Conservation (phyloP, 2,888 invertebrate species). For the Drosophila acutilabella region DNA sequence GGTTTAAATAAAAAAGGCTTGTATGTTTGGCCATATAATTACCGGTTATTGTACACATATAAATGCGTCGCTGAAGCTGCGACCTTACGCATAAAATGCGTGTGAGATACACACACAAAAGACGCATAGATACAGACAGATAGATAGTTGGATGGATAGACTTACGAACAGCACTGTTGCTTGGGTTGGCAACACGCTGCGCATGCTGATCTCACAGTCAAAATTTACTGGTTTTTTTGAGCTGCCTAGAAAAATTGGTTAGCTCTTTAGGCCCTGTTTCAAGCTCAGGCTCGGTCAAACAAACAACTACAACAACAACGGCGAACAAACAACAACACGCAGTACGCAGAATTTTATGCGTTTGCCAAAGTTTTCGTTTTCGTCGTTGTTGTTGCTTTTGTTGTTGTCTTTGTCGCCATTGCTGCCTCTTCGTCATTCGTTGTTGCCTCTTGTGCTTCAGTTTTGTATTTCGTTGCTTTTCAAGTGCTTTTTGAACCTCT, state of each 20-base stretch:
- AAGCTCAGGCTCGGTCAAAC: constrained; percentile 57
- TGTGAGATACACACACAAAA: constrained; percentile 54
- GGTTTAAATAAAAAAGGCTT: neutral
- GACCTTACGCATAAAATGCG: constrained; percentile 78
- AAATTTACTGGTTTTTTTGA: constrained; percentile 62
- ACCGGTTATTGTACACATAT: constrained; percentile 62
- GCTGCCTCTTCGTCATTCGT: constrained; percentile 53
- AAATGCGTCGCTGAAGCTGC: constrained; percentile 67
- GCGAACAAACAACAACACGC: constrained; percentile 25
- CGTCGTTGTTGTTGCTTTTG: constrained; percentile 31
- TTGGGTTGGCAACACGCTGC: constrained; percentile 57
- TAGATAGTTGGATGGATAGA: constrained; percentile 5
- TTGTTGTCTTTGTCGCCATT: constrained; percentile 30
- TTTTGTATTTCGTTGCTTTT: constrained; percentile 46
- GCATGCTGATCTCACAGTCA: constrained; percentile 71
- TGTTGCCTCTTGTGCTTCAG: constrained; percentile 50
- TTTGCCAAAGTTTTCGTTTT: constrained; percentile 74
- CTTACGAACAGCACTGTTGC: constrained; percentile 17
- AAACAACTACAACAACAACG: constrained; percentile 31
- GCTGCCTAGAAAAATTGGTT: constrained; percentile 44
- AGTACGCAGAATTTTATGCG: constrained; percentile 76
- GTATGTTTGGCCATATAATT: constrained; percentile 56
- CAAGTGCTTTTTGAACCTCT: constrained; percentile 30
- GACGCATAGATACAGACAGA: constrained; percentile 22
- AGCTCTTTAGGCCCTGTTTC: constrained; percentile 47